Evolutionary conservation across 2,888 invertebrate species (phyloP), one percentile per base, ranked within the genome.

Genomic region (Alviniconcha strummeri): DNA sequence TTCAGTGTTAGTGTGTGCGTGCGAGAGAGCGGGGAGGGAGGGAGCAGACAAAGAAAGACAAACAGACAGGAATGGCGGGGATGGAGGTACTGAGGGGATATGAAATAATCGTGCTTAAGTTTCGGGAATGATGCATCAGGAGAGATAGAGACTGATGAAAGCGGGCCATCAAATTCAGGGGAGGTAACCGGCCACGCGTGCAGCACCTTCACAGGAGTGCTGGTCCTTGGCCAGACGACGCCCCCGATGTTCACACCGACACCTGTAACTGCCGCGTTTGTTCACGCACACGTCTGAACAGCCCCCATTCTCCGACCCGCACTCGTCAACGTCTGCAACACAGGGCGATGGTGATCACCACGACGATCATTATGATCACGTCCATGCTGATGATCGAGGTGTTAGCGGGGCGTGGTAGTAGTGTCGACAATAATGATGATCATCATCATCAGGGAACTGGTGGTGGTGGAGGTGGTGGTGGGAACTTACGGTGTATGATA

Each of bases 161-260:
- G 36, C 36, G 36, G 36, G 36, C 36, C 36, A 36, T 36, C 36
- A 36, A 36, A 36, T 36, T 36, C 36, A 36, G 36, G 36, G 36
- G 36, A 36, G 36, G 36, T 36, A 36, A 36, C 36, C 36, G 36
- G 36, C 36, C 36, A 36, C 36, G 36, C 36, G 36, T 36, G 36
- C 36, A 36, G 36, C 36, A 90, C 91, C 89, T 82, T 86, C 85
- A 84, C 91, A 91, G 2, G 86, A 84, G 67, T 87, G 88, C 9
- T 84, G 80, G 82, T 91, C 89, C 8, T 76, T 76, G 2, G 85
- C 84, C 55, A 91, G 72, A 78, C 80, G 84, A n/a, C 86, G 88
- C 13, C 90, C 91, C 78, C 84, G 85, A 74, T 84, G 72, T 6
- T 84, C 85, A 83, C 89, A 90, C n/a, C 84, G 77, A 85, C 89